A percentile compares a stretch with the other conserved stretches of the same genome.
These are phyloP conservation scores for Pteromalus puparum DNA, from an alignment of 1,140 invertebrate species.

Conservation along the genomic window DNA sequence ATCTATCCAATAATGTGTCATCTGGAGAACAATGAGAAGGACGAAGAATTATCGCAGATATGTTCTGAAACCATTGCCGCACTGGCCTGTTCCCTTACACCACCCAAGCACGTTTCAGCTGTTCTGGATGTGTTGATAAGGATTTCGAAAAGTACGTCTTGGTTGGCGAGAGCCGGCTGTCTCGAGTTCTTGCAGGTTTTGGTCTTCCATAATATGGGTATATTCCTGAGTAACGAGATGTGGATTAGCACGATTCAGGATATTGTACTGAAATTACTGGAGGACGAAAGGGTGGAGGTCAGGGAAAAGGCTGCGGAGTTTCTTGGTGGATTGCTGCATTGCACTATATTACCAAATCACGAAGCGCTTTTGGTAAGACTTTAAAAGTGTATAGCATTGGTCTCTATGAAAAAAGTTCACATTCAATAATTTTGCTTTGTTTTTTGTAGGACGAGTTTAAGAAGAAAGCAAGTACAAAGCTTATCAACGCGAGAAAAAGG, in stretches of 20 bases:
- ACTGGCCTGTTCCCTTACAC: constrained; percentile 78
- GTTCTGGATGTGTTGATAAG: constrained; percentile 75
- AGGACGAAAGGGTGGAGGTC: constrained; percentile 85
- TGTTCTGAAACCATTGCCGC: constrained; percentile 81
- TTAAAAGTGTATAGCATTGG: background rate
- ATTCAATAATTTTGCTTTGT: no score
- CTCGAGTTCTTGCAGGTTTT: constrained; percentile 87
- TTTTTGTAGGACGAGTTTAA: constrained; percentile 76
- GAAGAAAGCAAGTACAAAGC: constrained; percentile 71
- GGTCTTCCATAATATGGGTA: constrained; percentile 90
- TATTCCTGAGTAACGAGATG: constrained; percentile 77
- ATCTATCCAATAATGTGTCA: constrained; percentile 83
- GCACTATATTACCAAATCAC: constrained; percentile 82
- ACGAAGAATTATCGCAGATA: constrained; percentile 86
- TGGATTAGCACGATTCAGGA: constrained; percentile 77
- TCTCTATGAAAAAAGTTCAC: no score
- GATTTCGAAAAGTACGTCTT: constrained; percentile 79
- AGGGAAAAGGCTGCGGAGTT: constrained; percentile 88
- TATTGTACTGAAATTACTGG: constrained; percentile 81
- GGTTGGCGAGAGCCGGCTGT: constrained; percentile 85
- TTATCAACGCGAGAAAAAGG: constrained; percentile 63
- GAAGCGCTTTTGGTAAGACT: constrained; percentile 76
- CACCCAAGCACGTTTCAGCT: constrained; percentile 74
- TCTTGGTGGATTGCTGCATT: constrained; percentile 91
- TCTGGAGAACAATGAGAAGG: constrained; percentile 85